Evolutionary conservation across 2,888 invertebrate species (phyloP), one percentile per base, ranked within the genome.

Genomic region (Euproctis similis): DNA sequence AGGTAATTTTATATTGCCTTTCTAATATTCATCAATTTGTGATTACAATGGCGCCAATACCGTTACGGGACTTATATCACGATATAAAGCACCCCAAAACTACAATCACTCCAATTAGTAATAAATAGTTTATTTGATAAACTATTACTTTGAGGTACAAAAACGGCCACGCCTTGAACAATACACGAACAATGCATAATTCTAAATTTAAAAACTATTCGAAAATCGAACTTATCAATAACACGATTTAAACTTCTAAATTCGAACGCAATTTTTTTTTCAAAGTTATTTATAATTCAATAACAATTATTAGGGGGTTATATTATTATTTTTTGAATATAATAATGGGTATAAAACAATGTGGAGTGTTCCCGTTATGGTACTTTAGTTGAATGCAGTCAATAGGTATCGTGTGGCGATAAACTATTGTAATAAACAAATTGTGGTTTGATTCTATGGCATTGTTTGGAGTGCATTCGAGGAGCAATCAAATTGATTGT

Each of bases 341-440:
- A 40, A 47, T 42, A 45, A 45, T 31, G 31, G 31, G 37, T 35
- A 37, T 45, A 44, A 46, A 46, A 46, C 46, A 46, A 46, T 42
- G 36, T 42, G 34, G 12, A 45, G 49, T 42, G 34, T 24, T 45
- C 42, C 38, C 32, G 35, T 38, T 16, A 31, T 26, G 37, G 42
- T 36, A 11, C 35, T 48, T 19, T 28, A 11, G 17, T 41, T 40
- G 34, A 39, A 46, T 42, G 35, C 28, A 41, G 42, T 54, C 51
- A 51, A 55, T 43, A 36, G 48, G 45, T 44, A 45, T 55, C 55
- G 53, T 55, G 55, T 52, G 55, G 55, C 50, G 55, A 39, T n/a
- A 13, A 22, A 37, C 39, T 27, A 42, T 33, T 20, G 32, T 28
- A 2, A 13, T n/a, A n/a, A 10, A 23, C 23, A 18, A 38, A 26